Evolutionary conservation across 2,797 vertebrate species (phyloP).

Genomic region (Sparus aurata): DNA sequence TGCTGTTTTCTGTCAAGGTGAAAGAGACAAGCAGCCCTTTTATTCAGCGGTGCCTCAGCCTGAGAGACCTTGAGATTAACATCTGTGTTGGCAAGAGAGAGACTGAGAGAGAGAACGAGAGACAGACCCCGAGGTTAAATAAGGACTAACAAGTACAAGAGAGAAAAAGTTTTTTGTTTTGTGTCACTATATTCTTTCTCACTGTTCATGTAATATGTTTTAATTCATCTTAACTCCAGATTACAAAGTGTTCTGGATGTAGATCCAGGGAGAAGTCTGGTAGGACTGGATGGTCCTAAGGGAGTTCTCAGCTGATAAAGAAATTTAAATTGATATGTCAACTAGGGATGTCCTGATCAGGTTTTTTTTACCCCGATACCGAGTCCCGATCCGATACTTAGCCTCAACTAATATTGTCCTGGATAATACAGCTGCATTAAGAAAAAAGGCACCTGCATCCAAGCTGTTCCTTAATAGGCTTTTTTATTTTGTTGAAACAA

Average conservation of each 20-base stretch:
- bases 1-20: slow-evolving; percentile 43
- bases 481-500: no score
- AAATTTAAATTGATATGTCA: slow-evolving; percentile 24
- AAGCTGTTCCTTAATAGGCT: no score
- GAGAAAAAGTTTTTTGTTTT: neutral
- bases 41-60: slow-evolving; percentile 38
- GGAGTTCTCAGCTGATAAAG: neutral
- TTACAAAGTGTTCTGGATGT: neutral
- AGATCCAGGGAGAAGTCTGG: neutral
- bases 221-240: neutral
- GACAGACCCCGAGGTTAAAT: slow-evolving; percentile 3
- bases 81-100: slow-evolving; percentile 15
- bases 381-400: no score
- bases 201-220: neutral
- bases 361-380: no score
- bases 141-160: neutral
- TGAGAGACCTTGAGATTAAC: slow-evolving; percentile 49
- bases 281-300: neutral
- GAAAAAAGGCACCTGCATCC: no score
- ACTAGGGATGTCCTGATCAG: no score
- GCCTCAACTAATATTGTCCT: no score
- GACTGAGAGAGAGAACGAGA: no score
- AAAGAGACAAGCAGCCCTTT: slow-evolving; percentile 47
- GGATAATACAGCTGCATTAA: no score
- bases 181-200: neutral